phyloP scores from a whole-genome alignment of 53 echinoderm and acorn worm species.

The Glandiceps talaboti region DNA sequence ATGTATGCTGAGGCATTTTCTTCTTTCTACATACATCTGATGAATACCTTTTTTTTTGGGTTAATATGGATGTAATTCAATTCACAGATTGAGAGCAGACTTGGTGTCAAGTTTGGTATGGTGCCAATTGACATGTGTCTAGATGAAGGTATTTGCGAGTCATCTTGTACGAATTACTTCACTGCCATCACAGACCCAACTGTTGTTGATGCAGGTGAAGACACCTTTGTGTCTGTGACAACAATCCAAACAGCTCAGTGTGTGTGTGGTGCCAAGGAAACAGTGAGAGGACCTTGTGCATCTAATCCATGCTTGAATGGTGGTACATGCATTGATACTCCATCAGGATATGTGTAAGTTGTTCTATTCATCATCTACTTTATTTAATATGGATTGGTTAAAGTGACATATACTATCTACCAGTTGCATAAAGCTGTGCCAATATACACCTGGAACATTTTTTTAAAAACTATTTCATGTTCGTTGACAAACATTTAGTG shows the following conservation, averaged over 20 bases:
- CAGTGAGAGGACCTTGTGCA: slow-evolving; percentile 32
- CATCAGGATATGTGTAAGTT: slow-evolving; percentile 51
- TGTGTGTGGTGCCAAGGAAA: slow-evolving; percentile 41
- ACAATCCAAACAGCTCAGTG: slow-evolving; percentile 53
- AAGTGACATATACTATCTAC: too few species aligned
- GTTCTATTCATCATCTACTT: too few species aligned
- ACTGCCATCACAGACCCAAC: slow-evolving; percentile 53
- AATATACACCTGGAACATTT: too few species aligned
- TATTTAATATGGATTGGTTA: too few species aligned
- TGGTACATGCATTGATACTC: slow-evolving; percentile 62
- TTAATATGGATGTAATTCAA: too few species aligned
- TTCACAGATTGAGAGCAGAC: slow-evolving; percentile 28
- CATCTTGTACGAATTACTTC: slow-evolving; percentile 77
- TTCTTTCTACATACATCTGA: too few species aligned
- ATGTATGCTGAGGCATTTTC: too few species aligned
- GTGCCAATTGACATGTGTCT: slow-evolving; percentile 74
- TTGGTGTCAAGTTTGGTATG: slow-evolving; percentile 59
- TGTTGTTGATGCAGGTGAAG: slow-evolving; percentile 45
- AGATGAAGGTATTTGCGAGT: slow-evolving; percentile 73
- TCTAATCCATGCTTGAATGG: slow-evolving; percentile 68
- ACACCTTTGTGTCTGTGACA: slow-evolving; percentile 68
- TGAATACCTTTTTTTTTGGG: too few species aligned
- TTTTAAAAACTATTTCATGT: too few species aligned
- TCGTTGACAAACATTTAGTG: too few species aligned
- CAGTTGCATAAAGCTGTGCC: too few species aligned